These are phyloP conservation scores for Eueremaeus valkanovi DNA, from an alignment of 2,888 invertebrate species.

Conservation along the genomic window DNA sequence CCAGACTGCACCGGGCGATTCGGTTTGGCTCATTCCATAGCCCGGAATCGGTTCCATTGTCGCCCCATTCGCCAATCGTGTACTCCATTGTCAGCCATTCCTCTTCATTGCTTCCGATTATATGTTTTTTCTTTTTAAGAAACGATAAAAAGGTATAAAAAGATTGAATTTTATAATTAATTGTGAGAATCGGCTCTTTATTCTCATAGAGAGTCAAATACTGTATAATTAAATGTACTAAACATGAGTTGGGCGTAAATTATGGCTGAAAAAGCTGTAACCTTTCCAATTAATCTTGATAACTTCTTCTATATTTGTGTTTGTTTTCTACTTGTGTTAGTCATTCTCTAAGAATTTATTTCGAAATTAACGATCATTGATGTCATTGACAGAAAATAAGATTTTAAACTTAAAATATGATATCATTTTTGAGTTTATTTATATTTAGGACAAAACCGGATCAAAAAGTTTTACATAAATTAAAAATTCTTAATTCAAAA, in stretches of 20 bases:
- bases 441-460: too few species aligned
- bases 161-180: not conserved
- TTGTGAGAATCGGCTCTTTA: constrained; percentile 1
- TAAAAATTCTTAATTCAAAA: too few species aligned
- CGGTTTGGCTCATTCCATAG: constrained; percentile 26
- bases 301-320: not conserved
- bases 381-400: not conserved
- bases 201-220: not conserved
- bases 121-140: not conserved
- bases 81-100: constrained; percentile 39
- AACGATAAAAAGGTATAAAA: not conserved
- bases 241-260: not conserved
- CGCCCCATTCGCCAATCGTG: constrained; percentile 24
- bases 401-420: not conserved
- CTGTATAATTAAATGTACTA: not conserved
- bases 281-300: not conserved
- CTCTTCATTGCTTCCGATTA: constrained; percentile 17
- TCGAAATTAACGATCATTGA: too few species aligned
- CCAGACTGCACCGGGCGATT: constrained; percentile 37
- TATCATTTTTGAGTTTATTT: too few species aligned
- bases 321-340: not conserved
- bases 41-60: constrained; percentile 26
- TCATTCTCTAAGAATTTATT: not conserved
- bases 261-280: not conserved
- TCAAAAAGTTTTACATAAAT: too few species aligned